Base-by-base conservation (phyloP, 1,140 invertebrate species). In the Drosophila busckii region DNA sequence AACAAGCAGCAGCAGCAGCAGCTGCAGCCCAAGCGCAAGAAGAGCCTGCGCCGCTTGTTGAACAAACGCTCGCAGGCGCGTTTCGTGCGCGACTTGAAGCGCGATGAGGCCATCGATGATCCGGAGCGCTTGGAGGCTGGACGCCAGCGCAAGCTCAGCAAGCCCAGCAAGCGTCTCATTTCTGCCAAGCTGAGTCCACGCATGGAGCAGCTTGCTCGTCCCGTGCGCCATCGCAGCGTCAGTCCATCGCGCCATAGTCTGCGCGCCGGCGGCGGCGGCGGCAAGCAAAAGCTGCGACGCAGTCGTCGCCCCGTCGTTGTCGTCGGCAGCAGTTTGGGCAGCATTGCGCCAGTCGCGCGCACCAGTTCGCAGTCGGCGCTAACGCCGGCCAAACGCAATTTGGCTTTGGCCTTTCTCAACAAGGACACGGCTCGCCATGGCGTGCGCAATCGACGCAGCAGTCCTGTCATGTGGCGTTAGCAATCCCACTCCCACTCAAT, bases 251-350 rank as follows among this genome's bases (percentile, higher is more conserved):
- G 2, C 3, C 13, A 6, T 6, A 19, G 1, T n/a, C 13, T 1
- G 2, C 10, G 0, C 20, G 13, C 2, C 19, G 4, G 1, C 40
- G 17, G 22, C 13, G 23, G 8, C 19, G 29, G 0, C 2, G 15
- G 12, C 5, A 26, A 19, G 1, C 7, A 28, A 4, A 42, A 31
- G 15, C 9, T 10, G 3, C 32, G 6, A 16, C 55, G 49, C 8
- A 26, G 16, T 2, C 23, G n/a, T 3, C 48, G 35, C 0, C 26
- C 6, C 17, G 53, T 23, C 2, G 1, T 13, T 5, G 22, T 15
- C 10, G 44, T 37, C 9, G 53, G 28, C 31, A 76, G 67, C 41
- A 78, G 73, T 31, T 29, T 80, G 58, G 73, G 73, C 34, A 78
- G 73, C 46, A 40, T 80, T 15, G 68, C 44, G 2, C 34, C 7